Evolutionary conservation across 2,113 vertebrate species (phyloP), one percentile per base, ranked within the genome.

Genomic region (Galemys pyrenaicus): DNA sequence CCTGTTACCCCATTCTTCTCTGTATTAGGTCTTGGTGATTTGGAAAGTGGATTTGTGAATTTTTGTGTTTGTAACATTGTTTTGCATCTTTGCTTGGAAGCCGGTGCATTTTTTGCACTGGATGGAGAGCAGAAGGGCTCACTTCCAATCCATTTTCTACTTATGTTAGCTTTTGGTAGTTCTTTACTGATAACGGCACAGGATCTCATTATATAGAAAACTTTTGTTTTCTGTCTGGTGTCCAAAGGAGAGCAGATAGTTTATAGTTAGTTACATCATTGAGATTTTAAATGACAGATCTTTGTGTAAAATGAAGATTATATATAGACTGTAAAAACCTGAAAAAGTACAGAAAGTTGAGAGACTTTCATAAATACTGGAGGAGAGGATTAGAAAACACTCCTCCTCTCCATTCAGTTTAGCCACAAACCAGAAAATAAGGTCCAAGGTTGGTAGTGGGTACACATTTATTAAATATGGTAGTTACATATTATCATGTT

Each of bases 271-370:
- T 70, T 58, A 3, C 16, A 39, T 74, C 17, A 67, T 83, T 51
- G 35, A 19, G 5, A 84, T 88, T 54, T 81, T 75, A 75, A 35
- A 20, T 86, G 26, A 77, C 24, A 81, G 22, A 91, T 44, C 11
- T 74, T 67, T 51, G 8, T 91, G 30, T 82, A 35, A 89, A 77
- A 73, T 67, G 56, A 94, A 89, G 37, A 70, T 68, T 41, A 49
- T 46, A 74, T 41, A 49, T 46, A 74, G 9, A 92, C 13, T 80
- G 5, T 49, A 67, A 91, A 68, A 77, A 49, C 15, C 16, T 54
- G 24, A 44, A 73, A 84, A 84, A 84, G 16, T 90, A 24, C 90
- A 82, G 64, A 83, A 95, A 89, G 32, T 60, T 26, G 9, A 77
- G 16, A 73, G 39, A 80, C 35, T 58, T 64, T 26, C 30, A n/a